These are phyloP conservation scores for Pantherophis vulpinus DNA, from an alignment of 2,797 vertebrate genomes.

Conservation along the genomic window DNA sequence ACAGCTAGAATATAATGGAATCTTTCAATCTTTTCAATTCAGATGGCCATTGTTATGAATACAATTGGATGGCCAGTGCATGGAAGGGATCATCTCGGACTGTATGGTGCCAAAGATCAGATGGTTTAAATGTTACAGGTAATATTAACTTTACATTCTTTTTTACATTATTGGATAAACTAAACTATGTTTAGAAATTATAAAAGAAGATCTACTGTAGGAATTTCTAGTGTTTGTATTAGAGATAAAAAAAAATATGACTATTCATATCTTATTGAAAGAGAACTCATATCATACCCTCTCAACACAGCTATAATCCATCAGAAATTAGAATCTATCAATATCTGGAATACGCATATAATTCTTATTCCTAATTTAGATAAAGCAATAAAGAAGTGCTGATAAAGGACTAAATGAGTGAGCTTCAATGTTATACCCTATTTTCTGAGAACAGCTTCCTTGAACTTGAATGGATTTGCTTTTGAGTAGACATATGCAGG, in stretches of 20 bases:
- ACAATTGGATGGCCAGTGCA: conserved; percentile 85
- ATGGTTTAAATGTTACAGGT: conserved; percentile 95
- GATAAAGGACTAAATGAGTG: neutral
- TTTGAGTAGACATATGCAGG: neutral
- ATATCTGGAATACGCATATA: neutral
- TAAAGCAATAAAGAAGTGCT: neutral
- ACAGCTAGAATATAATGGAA: neutral
- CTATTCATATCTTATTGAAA: neutral
- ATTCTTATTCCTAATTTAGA: neutral
- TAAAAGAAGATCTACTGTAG: neutral
- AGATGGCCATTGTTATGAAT: conserved; percentile 93
- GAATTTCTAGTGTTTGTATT: neutral
- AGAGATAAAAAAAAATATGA: neutral
- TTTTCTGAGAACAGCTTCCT: neutral
- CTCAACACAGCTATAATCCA: neutral
- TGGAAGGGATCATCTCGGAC: conserved; percentile 86
- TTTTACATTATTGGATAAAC: neutral
- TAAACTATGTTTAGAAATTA: neutral
- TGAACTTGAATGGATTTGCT: neutral
- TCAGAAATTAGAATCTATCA: neutral
- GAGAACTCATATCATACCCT: neutral
- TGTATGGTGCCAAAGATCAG: conserved; percentile 93
- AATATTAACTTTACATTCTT: conserved; percentile 44
- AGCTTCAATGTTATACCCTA: neutral
- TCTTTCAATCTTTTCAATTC: conserved; percentile 25